Conservation (phyloP, 2,888 invertebrate genomes). For the Gari tellinella region DNA sequence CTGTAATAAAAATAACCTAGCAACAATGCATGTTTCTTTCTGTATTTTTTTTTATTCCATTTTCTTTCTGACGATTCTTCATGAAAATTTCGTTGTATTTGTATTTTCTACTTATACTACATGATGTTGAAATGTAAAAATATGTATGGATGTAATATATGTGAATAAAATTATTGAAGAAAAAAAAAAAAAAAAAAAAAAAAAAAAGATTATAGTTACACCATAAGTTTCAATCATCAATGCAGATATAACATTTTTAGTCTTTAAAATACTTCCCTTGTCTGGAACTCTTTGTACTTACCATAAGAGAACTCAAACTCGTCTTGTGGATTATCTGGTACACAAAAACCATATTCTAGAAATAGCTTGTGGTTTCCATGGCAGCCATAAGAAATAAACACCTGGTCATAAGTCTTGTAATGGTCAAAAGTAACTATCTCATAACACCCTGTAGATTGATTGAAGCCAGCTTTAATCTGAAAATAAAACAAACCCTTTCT, state of each 20-base stretch:
- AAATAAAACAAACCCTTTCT: too few species aligned
- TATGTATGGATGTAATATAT: too few species aligned
- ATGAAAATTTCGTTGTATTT: too few species aligned
- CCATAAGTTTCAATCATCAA: background rate
- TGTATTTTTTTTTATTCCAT: background rate
- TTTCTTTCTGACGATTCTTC: background rate
- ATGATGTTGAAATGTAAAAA: too few species aligned
- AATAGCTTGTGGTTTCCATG: constrained; percentile 93
- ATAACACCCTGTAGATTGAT: constrained; percentile 85
- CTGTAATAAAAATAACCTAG: background rate
- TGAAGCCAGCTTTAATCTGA: constrained; percentile 81
- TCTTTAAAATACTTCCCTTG: too few species aligned
- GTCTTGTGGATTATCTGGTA: constrained; percentile 89
- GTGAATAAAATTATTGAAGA: too few species aligned
- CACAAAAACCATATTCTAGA: constrained; percentile 94
- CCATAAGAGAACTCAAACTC: constrained; percentile 85
- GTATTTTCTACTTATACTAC: too few species aligned
- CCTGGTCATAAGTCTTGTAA: constrained; percentile 89
- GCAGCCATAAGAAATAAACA: constrained; percentile 95
- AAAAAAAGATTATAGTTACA: too few species aligned
- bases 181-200: constrained; percentile 8
- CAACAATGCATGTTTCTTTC: too few species aligned
- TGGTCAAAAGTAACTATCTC: constrained; percentile 86
- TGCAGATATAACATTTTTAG: background rate
- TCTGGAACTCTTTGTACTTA: constrained; percentile 6